Evolutionary conservation across 2,888 invertebrate genomes (phyloP).

Genomic region (Crioceris asparagi): DNA sequence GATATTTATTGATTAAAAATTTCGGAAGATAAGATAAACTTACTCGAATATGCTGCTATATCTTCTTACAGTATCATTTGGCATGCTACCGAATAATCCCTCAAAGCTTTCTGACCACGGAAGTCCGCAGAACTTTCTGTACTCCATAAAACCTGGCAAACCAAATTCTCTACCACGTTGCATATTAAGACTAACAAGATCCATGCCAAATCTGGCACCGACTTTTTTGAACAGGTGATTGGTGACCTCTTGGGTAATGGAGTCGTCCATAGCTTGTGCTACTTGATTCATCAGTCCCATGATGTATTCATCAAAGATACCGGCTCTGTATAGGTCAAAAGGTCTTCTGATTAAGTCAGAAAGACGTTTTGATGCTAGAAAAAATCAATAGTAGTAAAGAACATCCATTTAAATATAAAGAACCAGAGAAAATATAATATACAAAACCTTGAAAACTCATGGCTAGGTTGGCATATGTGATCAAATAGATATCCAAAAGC

Average conservation of each 20-base stretch:
- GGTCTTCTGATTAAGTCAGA: slow-evolving; percentile 83
- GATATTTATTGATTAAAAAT: too few relatives aligned
- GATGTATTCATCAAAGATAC: slow-evolving; percentile 82
- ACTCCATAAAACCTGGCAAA: slow-evolving; percentile 86
- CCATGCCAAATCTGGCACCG: slow-evolving; percentile 66
- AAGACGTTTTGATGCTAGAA: slow-evolving; percentile 73
- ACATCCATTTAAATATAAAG: too few relatives aligned
- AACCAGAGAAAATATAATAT: too few relatives aligned
- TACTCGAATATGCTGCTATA: slow-evolving; percentile 77
- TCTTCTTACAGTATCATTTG: slow-evolving; percentile 73
- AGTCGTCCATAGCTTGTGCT: slow-evolving; percentile 91
- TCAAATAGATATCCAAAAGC: too few relatives aligned
- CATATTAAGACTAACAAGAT: slow-evolving; percentile 87
- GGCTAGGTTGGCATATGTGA: too few relatives aligned
- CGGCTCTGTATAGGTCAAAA: slow-evolving; percentile 81
- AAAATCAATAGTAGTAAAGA: background rate
- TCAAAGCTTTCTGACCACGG: slow-evolving; percentile 67
- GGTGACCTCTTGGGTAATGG: slow-evolving; percentile 81
- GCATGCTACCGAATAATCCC: slow-evolving; percentile 77
- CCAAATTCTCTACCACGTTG: slow-evolving; percentile 88
- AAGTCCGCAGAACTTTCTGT: slow-evolving; percentile 81
- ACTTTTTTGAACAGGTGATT: slow-evolving; percentile 85
- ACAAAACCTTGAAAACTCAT: too few relatives aligned
- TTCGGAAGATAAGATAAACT: slow-evolving; percentile 27
- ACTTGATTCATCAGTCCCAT: slow-evolving; percentile 92